Percentiles rank a stretch among this genome's conserved stretches.
These are phyloP conservation scores for Uromys caudimaculatus DNA, from an alignment of 2,797 vertebrate species.

Conservation along the genomic window DNA sequence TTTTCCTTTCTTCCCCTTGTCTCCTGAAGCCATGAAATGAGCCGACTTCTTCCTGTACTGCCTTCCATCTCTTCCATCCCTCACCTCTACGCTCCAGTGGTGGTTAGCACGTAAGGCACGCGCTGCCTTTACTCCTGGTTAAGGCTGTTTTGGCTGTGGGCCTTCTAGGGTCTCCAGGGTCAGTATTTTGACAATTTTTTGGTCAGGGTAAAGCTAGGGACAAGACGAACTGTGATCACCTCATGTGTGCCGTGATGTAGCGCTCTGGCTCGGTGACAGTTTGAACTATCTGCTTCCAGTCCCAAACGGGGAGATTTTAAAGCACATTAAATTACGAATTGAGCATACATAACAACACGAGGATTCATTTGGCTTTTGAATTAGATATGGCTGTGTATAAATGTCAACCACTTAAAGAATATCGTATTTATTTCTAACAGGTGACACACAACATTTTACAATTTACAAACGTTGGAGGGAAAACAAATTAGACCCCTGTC, in stretches of 20 bases:
- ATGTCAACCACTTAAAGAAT: slow-evolving; percentile 86
- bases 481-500: slow-evolving; percentile 79
- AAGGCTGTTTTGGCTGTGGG: slow-evolving; percentile 89
- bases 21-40: background rate
- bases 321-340: slow-evolving; percentile 75
- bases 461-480: slow-evolving; percentile 64
- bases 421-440: slow-evolving; percentile 80
- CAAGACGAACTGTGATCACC: slow-evolving; percentile 82
- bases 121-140: slow-evolving; percentile 90
- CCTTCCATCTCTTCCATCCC: background rate
- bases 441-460: slow-evolving; percentile 81
- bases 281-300: slow-evolving; percentile 85
- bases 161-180: slow-evolving; percentile 86
- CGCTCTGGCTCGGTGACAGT: slow-evolving; percentile 74
- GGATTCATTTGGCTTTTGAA: slow-evolving; percentile 67
- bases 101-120: slow-evolving; percentile 85
- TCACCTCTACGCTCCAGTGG: rapidly evolving
- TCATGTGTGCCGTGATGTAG: slow-evolving; percentile 65
- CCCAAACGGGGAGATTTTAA: slow-evolving; percentile 79
- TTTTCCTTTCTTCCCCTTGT: background rate
- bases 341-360: slow-evolving; percentile 70
- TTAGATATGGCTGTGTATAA: slow-evolving; percentile 82
- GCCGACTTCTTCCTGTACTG: background rate
- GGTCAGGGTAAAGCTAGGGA: slow-evolving; percentile 86
- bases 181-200: slow-evolving; percentile 89